Percentiles rank a stretch among this genome's conserved stretches.
Conservation (phyloP, 2,797 vertebrate species). For the Rhabdomys pumilio region DNA sequence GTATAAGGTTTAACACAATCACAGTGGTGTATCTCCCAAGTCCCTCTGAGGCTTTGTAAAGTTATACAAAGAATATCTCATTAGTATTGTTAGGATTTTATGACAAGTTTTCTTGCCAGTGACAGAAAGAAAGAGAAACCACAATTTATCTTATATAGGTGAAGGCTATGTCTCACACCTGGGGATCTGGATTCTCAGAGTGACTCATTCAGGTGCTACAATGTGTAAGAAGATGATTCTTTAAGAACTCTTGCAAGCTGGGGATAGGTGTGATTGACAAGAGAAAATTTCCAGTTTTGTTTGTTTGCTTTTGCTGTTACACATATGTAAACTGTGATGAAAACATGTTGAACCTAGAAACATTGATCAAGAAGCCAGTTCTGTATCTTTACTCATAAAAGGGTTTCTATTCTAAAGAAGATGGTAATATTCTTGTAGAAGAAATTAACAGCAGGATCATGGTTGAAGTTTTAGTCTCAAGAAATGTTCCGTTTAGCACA, state of each 20-base stretch:
- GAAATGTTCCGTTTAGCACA: neutral
- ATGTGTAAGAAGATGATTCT: neutral
- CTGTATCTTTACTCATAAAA: neutral
- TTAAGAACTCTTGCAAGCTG: neutral
- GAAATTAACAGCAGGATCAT: neutral
- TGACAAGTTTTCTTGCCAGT: neutral
- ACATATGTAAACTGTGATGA: neutral
- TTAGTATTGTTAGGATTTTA: neutral
- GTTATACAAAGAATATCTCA: neutral
- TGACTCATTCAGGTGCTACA: neutral
- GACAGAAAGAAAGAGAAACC: slow-evolving; percentile 11
- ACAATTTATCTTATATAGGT: neutral
- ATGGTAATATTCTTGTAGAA: neutral
- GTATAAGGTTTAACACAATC: neutral
- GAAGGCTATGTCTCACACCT: neutral
- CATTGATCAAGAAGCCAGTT: neutral
- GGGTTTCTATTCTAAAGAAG: neutral
- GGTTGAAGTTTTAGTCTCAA: slow-evolving; percentile 3
- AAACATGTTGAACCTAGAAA: neutral
- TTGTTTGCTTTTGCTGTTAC: neutral
- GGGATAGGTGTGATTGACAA: neutral
- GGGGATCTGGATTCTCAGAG: neutral
- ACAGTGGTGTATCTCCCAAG: neutral
- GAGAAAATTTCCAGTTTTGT: neutral
- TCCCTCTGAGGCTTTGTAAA: neutral